Base-by-base conservation (phyloP, 37 sponge, comb jelly and placozoan genomes). In the Chondrilla cf. caribensis region DNA sequence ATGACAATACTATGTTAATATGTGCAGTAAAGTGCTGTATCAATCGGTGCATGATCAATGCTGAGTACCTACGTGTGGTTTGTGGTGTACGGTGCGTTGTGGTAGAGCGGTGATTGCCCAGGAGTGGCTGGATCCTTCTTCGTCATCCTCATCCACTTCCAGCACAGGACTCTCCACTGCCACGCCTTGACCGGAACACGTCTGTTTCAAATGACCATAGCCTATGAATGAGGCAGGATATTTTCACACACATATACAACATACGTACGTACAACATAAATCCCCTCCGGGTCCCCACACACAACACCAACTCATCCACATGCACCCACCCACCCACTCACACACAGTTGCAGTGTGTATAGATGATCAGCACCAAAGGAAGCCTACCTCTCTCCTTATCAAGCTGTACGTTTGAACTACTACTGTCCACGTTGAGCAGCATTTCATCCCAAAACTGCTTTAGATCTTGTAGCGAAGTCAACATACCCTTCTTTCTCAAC, bases 41-140 rank as follows among this genome's bases (percentile, higher is more conserved):
- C 17, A 55, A 55, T 17, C 11, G 17, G 57, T 19, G 11, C 11
- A 55, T 55, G 17, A 11, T 55, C 57, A 55, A 11, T 17, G 64
- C 8, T 5, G 64, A 19, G 64, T 62, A 28, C 29, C 6, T 47
- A 47, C 51, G 51, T 47, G 51, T 47, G 51, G 6, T 47, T 11
- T 62, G 29, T 62, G 64, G 29, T 19, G 29, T 29, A n/a, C 64
- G 4, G 18, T 28, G 18, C 15, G 25, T 9, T 62, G 87, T 9
- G 88, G 88, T 18, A 79, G 59, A 32, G 83, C 83, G 0, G 88
- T 87, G 71, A 87, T 83, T 58, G 88, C 88, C 88, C 88, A 87
- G 4, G 88, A 87, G 79, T 83, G 41, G 21, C 55, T 79, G 40
- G 28, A 83, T 9, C 54, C 87, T 28, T 82, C 83, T 28, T 87